Evolutionary conservation across 2,888 invertebrate species (phyloP).

Genomic region (Prosopocoilus inquinatus): DNA sequence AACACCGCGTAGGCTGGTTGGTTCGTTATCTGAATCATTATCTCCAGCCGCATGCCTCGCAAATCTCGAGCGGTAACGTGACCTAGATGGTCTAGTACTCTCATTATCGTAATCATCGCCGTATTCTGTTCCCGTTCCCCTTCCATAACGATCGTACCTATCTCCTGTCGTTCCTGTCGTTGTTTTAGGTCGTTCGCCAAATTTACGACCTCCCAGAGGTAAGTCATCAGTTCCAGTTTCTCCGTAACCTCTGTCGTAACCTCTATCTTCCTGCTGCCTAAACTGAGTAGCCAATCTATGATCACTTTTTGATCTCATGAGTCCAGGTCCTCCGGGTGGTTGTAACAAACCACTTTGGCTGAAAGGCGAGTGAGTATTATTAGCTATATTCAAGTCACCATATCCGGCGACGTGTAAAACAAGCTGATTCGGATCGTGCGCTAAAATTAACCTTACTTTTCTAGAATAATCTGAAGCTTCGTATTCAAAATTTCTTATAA

Average conservation of each 20-base stretch:
- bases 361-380: constrained; percentile 47
- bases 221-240: constrained; percentile 64
- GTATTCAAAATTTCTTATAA: constrained; percentile 90
- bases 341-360: constrained; percentile 53
- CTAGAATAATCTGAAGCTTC: constrained; percentile 88
- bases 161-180: constrained; percentile 52
- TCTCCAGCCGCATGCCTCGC: constrained; percentile 59
- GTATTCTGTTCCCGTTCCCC: constrained; percentile 56
- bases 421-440: constrained; percentile 89
- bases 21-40: constrained; percentile 75
- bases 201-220: constrained; percentile 71
- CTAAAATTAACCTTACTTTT: constrained; percentile 81
- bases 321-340: constrained; percentile 65
- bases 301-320: constrained; percentile 92
- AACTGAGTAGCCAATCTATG: constrained; percentile 87
- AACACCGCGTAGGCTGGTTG: constrained; percentile 56
- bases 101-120: constrained; percentile 69
- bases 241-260: constrained; percentile 54
- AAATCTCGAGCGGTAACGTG: constrained; percentile 66
- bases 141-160: constrained; percentile 49
- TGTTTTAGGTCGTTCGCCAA: constrained; percentile 73
- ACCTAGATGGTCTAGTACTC: constrained; percentile 59
- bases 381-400: constrained; percentile 83
- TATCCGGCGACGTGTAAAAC: constrained; percentile 85
- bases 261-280: constrained; percentile 77